Evolutionary conservation across 2,888 invertebrate genomes (phyloP), one percentile per base, ranked within the genome.

Genomic region (Phortica okadai): DNA sequence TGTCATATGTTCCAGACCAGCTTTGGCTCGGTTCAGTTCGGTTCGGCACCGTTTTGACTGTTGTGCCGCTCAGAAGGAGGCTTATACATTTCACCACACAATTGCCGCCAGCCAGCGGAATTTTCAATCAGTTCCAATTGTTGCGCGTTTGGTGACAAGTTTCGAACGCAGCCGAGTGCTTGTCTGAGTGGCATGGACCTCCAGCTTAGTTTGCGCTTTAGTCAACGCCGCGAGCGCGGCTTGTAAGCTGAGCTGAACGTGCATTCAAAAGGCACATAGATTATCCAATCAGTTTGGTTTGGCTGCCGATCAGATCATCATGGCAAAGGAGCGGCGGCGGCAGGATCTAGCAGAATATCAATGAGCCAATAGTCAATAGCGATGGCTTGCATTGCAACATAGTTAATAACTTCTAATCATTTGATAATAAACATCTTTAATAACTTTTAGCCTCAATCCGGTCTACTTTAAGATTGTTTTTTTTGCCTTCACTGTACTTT

Each of bases 201-300:
- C 90, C 90, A 82, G 84, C 85, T 84, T 84, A 89, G 90, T 88
- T 90, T 89, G 87, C 89, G 89, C 89, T 88, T 89, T 86, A 86
- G 79, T 72, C 78, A 78, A 25, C 45, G 76, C 50, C 50, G 50
- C 8, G 14, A 2, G 8, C 50, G 0, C 10, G 8, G 50, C 10
- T 14, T 50, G 14, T 50, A 50, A 50, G 50, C 50, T 45, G 58
- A 58, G n/a, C 21, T 59, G 3, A 59, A 59, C 59, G 16, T 7
- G 21, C 59, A 59, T 7, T 44, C 41, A n/a, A 41, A 33, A 14
- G 66, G 81, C 88, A 86, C 83, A 88, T 84, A 85, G 85, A 88
- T 88, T 85, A 85, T 88, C 88, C 85, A 77, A 70, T 67, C 64
- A 69, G 73, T 56, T 25, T 16, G 25, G 54, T 44, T 44, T 25